Evolutionary conservation across 1,140 invertebrate species (phyloP).

Genomic region (Macrobrachium rosenbergii): DNA sequence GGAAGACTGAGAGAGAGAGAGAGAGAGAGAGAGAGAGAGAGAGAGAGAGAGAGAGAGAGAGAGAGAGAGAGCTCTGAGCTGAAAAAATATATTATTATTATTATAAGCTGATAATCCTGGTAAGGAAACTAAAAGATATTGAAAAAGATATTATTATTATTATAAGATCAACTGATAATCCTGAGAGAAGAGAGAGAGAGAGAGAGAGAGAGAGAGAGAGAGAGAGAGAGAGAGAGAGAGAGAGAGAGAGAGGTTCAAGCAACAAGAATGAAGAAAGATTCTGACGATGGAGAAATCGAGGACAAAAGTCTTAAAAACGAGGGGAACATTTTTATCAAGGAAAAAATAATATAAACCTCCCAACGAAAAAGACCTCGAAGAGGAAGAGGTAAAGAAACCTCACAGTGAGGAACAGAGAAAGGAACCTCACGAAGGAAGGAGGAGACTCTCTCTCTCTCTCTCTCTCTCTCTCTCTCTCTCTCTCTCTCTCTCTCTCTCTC

Average conservation of each 20-base stretch:
- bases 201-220: constrained; percentile 44
- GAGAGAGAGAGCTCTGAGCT: constrained; percentile 10
- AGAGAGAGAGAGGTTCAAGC: no score
- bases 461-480: constrained; percentile 20
- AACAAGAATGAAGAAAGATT: not conserved
- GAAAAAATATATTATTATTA: no score
- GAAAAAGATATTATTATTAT: no score
- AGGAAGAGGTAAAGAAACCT: not conserved
- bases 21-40: constrained; percentile 44
- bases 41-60: constrained; percentile 36
- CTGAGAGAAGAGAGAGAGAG: constrained; percentile 33
- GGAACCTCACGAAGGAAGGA: not conserved
- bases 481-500: not conserved
- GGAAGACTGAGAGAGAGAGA: constrained; percentile 38
- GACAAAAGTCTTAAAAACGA: no score
- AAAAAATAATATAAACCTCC: no score
- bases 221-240: constrained; percentile 34
- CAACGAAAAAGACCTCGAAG: not conserved
- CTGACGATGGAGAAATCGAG: no score
- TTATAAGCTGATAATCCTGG: no score
- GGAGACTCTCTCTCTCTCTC: constrained; percentile 18
- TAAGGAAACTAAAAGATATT: no score
- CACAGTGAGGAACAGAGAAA: not conserved
- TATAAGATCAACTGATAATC: constrained; percentile 2
- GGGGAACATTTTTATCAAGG: no score